These are phyloP conservation scores for Calliphora vomitoria DNA, from an alignment of 2,888 invertebrate species.

Conservation along the genomic window DNA sequence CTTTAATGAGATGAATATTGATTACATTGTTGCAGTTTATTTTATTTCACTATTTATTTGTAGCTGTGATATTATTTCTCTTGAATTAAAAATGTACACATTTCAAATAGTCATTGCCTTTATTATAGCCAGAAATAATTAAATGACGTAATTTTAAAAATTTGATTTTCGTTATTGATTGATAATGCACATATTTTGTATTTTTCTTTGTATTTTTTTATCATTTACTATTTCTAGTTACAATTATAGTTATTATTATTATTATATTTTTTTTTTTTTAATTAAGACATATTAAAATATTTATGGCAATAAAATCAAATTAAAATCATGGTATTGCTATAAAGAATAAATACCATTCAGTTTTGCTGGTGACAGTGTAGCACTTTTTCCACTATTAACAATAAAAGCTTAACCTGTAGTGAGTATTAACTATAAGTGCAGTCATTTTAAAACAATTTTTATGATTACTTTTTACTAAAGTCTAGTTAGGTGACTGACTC, in stretches of 20 bases:
- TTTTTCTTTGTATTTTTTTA: neutral
- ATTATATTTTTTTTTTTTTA: neutral
- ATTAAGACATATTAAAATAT: neutral
- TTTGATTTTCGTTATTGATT: neutral
- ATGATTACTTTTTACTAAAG: no score
- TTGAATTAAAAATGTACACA: neutral
- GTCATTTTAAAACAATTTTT: no score
- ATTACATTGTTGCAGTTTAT: neutral
- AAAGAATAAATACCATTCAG: no score
- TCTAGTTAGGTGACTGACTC: no score
- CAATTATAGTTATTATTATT: neutral
- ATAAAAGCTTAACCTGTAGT: no score
- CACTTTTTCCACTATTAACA: no score
- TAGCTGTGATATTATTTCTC: neutral
- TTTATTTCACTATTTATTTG: neutral
- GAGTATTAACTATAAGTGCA: no score
- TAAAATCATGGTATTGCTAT: neutral
- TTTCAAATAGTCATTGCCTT: neutral
- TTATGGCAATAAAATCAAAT: neutral
- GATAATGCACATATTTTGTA: no score
- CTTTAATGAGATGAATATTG: neutral
- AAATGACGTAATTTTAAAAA: neutral
- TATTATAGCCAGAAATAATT: neutral
- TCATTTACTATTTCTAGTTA: neutral
- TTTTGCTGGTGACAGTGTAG: no score